Conservation (phyloP, 2,113 vertebrate genomes). For the Antechinus flavipes region DNA sequence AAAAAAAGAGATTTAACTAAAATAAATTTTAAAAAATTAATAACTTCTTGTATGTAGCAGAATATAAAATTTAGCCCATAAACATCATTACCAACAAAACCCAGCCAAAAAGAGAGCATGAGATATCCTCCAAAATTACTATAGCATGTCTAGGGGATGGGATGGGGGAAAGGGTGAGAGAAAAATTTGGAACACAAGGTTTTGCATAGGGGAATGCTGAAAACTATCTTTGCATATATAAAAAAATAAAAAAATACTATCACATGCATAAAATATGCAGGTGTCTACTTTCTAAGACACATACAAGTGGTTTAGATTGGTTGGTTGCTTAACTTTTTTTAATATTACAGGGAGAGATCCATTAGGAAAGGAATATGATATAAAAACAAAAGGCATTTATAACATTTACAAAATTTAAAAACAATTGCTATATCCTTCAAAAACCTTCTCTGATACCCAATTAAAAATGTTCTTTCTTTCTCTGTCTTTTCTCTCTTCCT, state of each 20-base stretch:
- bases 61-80: background rate
- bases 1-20: background rate
- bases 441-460: background rate
- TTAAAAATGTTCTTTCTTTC: background rate
- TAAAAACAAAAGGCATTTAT: background rate
- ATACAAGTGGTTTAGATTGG: too few species aligned
- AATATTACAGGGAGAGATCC: too few species aligned
- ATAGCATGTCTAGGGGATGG: background rate
- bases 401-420: background rate
- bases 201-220: too few species aligned
- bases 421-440: background rate
- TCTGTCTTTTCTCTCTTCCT: background rate
- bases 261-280: background rate
- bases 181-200: too few species aligned
- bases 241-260: background rate
- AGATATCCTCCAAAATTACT: background rate
- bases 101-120: background rate
- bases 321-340: too few species aligned
- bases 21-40: background rate
- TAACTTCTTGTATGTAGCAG: background rate
- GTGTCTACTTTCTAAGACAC: background rate
- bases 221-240: too few species aligned
- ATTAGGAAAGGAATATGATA: background rate
- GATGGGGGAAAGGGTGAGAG: too few species aligned
- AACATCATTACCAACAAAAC: background rate